These are phyloP conservation scores for Charina bottae DNA, from an alignment of 2,113 vertebrate species.

Conservation along the genomic window DNA sequence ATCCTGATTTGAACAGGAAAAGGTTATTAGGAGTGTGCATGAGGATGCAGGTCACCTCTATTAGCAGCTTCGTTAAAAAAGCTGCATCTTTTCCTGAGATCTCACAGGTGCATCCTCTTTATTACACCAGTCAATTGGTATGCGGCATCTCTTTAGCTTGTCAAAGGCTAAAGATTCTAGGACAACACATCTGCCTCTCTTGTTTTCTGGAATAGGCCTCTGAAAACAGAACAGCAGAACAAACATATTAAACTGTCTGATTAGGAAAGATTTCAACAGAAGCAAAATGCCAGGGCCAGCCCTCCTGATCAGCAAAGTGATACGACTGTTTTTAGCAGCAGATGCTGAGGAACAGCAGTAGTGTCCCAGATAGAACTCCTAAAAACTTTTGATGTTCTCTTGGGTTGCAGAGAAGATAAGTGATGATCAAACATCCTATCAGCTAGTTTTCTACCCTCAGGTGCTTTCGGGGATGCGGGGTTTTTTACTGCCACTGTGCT, in stretches of 20 bases:
- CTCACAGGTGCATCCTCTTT: constrained; percentile 2
- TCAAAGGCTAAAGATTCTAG: not conserved
- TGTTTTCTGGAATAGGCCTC: not conserved
- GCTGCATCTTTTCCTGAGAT: not conserved
- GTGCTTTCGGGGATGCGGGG: too few relatives aligned
- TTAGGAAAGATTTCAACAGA: not conserved
- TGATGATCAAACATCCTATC: not conserved
- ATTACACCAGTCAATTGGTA: not conserved
- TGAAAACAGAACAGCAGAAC: not conserved
- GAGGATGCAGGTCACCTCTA: not conserved
- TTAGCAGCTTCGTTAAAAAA: not conserved
- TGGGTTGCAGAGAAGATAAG: not conserved
- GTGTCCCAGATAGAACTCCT: not conserved
- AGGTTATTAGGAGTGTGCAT: not conserved
- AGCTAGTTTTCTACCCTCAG: not conserved
- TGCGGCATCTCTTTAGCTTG: not conserved
- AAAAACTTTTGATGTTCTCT: not conserved
- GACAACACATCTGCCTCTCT: not conserved
- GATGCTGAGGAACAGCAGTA: not conserved
- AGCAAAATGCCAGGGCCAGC: not conserved
- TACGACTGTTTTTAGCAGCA: not conserved
- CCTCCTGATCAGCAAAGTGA: not conserved
- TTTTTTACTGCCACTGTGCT: too few relatives aligned
- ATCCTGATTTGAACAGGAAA: not conserved
- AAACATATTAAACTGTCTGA: not conserved